phyloP scores from a whole-genome alignment of 2,797 vertebrate species.

The Halcyon chelicuti region DNA sequence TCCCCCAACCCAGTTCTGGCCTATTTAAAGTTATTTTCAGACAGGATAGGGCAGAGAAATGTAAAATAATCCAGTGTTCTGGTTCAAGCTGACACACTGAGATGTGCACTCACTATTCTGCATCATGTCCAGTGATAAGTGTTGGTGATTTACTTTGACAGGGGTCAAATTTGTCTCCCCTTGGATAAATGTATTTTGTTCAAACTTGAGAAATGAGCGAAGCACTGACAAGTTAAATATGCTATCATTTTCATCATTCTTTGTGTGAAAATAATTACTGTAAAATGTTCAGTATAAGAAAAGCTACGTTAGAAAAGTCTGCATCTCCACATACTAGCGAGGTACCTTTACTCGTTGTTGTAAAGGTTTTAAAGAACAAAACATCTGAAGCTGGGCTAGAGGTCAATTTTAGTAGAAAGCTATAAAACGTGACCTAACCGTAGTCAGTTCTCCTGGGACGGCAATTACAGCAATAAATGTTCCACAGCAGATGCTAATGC shows the following conservation, averaged over 20 bases:
- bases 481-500: slow-evolving; percentile 68
- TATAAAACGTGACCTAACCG: slow-evolving; percentile 46
- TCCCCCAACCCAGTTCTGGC: not conserved
- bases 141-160: not conserved
- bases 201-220: not conserved
- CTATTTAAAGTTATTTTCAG: not conserved
- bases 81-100: not conserved
- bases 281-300: not conserved
- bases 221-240: not conserved
- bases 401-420: slow-evolving; percentile 53
- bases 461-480: slow-evolving; percentile 70
- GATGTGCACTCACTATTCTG: not conserved
- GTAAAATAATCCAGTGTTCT: not conserved
- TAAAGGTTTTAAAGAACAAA: slow-evolving; percentile 30
- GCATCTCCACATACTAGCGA: not conserved
- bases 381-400: slow-evolving; percentile 35
- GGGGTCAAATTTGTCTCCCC: not conserved
- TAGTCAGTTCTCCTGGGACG: slow-evolving; percentile 54
- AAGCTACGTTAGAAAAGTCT: not conserved
- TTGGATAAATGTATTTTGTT: not conserved
- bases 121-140: not conserved
- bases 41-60: not conserved
- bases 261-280: not conserved
- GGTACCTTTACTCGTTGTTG: not conserved
- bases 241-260: not conserved